These are phyloP conservation scores for Enteromius anoplus DNA, from an alignment of 2,797 vertebrate species.

Conservation along the genomic window DNA sequence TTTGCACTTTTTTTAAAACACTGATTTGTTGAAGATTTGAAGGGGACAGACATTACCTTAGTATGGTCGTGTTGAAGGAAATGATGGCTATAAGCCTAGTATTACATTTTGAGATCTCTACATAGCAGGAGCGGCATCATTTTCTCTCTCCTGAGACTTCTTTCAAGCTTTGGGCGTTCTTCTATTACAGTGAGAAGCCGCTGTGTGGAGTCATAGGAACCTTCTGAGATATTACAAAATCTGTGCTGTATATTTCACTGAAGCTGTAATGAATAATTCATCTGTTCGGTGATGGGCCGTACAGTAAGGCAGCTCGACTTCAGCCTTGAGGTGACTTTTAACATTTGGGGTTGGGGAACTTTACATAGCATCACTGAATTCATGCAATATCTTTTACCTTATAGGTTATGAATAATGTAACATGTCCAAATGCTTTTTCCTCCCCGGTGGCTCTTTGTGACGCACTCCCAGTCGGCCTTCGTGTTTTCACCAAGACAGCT, in stretches of 20 bases:
- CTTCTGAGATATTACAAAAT: conserved; percentile 35
- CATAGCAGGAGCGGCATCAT: neutral
- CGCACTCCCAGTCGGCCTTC: neutral
- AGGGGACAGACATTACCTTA: neutral
- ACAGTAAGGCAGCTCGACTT: conserved; percentile 14
- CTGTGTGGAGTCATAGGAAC: conserved; percentile 2
- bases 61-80: neutral
- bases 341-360: conserved; percentile 31
- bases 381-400: conserved; percentile 35
- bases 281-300: conserved; percentile 1
- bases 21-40: neutral
- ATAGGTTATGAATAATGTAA: conserved; percentile 39
- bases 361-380: conserved; percentile 16
- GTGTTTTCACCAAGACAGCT: conserved; percentile 16
- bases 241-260: conserved; percentile 32
- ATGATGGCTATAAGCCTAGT: neutral
- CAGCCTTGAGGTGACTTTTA: conserved; percentile 26
- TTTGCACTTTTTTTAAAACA: neutral
- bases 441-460: neutral
- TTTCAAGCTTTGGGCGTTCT: neutral
- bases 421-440: conserved; percentile 23
- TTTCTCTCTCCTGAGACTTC: conserved; percentile 9
- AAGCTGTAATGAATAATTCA: conserved; percentile 37
- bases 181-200: conserved; percentile 8
- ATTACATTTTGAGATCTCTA: neutral